These are phyloP conservation scores for Paracanthobrama guichenoti DNA, from an alignment of 2,113 vertebrate genomes.

Conservation along the genomic window DNA sequence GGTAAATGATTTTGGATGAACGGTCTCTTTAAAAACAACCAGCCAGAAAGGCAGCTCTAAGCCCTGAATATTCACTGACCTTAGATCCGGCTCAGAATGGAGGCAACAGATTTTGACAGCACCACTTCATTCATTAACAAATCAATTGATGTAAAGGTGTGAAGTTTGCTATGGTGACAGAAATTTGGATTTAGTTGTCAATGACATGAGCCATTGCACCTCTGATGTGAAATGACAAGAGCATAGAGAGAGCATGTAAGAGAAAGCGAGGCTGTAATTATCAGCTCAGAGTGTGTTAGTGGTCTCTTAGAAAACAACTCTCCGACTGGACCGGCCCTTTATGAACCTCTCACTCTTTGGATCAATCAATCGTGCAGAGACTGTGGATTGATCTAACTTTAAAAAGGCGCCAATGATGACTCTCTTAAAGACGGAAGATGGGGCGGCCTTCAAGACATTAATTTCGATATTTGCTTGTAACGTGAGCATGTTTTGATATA, in stretches of 20 bases:
- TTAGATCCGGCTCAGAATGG: slow-evolving; percentile 24
- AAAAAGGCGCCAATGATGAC: slow-evolving; percentile 40
- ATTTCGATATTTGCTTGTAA: slow-evolving; percentile 16
- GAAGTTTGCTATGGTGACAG: slow-evolving; percentile 73
- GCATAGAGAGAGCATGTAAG: slow-evolving; percentile 42
- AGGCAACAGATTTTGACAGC: slow-evolving; percentile 61
- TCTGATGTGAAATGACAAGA: slow-evolving; percentile 72
- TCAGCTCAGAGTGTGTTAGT: slow-evolving; percentile 7
- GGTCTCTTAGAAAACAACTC: slow-evolving; percentile 28
- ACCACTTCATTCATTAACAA: slow-evolving; percentile 73
- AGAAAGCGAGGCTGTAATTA: slow-evolving; percentile 38
- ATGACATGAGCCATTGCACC: slow-evolving; percentile 70
- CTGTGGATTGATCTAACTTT: slow-evolving; percentile 51
- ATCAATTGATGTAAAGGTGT: slow-evolving; percentile 71
- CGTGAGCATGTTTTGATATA: slow-evolving; percentile 11
- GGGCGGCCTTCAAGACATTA: slow-evolving; percentile 1
- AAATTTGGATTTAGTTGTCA: slow-evolving; percentile 73
- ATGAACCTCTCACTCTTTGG: slow-evolving; percentile 37
- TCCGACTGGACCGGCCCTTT: slow-evolving; percentile 5
- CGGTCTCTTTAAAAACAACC: not conserved
- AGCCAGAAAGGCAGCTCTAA: not conserved
- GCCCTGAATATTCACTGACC: slow-evolving; percentile 11
- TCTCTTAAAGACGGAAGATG: slow-evolving; percentile 30
- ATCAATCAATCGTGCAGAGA: slow-evolving; percentile 40
- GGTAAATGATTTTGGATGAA: not conserved